Evolutionary conservation across 2,797 vertebrate genomes (phyloP).

Genomic region (Notolabrus celidotus): DNA sequence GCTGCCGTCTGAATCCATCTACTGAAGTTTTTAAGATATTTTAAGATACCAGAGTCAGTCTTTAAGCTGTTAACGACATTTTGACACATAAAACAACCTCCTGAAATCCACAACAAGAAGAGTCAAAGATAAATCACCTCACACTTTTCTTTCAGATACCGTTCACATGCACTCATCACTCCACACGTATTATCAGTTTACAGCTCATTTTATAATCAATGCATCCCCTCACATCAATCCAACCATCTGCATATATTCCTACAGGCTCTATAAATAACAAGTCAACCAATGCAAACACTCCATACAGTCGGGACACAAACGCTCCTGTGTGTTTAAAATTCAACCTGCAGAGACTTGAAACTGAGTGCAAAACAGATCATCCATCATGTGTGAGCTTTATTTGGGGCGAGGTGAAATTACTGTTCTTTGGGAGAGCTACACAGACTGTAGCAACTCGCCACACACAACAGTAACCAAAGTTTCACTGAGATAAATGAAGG

Average conservation of each 20-base stretch:
- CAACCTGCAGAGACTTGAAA: constrained; percentile 1
- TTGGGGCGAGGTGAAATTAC: not conserved
- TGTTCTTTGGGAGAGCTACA: not conserved
- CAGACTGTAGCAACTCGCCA: not conserved
- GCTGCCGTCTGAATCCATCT: too few species aligned
- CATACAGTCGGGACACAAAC: not conserved
- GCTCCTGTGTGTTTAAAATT: not conserved
- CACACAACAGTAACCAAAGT: not conserved
- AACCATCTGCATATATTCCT: not conserved
- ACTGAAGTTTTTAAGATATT: too few species aligned
- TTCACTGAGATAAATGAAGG: not conserved
- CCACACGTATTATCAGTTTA: not conserved
- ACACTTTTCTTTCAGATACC: not conserved
- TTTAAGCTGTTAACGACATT: not conserved
- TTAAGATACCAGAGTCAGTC: too few species aligned
- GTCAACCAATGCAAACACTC: not conserved
- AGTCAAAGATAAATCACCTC: not conserved
- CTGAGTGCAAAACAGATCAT: not conserved
- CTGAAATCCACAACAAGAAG: not conserved
- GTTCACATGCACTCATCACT: not conserved
- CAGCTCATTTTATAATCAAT: not conserved
- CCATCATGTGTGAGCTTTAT: not conserved
- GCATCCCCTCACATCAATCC: not conserved
- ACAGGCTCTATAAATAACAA: not conserved
- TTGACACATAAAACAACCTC: not conserved